Conservation (phyloP, 1,140 invertebrate genomes). For the Cotesia chilonis region DNA sequence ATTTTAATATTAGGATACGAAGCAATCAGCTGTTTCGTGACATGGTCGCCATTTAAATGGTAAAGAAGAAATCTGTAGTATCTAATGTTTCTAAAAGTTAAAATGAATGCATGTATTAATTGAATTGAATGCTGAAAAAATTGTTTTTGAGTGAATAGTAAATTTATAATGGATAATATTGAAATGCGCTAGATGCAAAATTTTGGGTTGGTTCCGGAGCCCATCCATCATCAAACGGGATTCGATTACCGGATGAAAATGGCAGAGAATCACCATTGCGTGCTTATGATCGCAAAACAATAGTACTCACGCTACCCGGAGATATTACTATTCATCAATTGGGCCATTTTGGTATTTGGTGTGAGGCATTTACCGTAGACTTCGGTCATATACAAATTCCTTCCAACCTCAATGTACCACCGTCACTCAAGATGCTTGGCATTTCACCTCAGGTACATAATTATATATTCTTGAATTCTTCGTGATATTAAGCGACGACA, state of each 20-base stretch:
- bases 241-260: slow-evolving; percentile 87
- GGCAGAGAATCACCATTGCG: slow-evolving; percentile 81
- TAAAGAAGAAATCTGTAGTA: too few species aligned
- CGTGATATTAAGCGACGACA: too few species aligned
- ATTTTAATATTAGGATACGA: too few species aligned
- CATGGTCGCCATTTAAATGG: too few species aligned
- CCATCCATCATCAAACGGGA: slow-evolving; percentile 79
- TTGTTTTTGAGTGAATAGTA: too few species aligned
- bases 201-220: slow-evolving; percentile 88
- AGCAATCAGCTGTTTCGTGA: too few species aligned
- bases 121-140: too few species aligned
- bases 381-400: slow-evolving; percentile 87
- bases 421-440: slow-evolving; percentile 91
- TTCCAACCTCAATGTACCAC: slow-evolving; percentile 80
- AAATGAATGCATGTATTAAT: too few species aligned
- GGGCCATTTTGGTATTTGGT: slow-evolving; percentile 86
- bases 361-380: slow-evolving; percentile 90
- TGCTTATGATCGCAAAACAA: slow-evolving; percentile 83
- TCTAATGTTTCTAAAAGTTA: too few species aligned
- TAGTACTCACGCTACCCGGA: slow-evolving; percentile 85
- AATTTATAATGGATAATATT: background rate
- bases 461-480: background rate
- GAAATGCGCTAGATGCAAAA: slow-evolving; percentile 76
- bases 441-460: slow-evolving; percentile 86
- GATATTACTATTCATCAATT: slow-evolving; percentile 69